Base-by-base conservation (phyloP, 2,113 vertebrate species). In the Amblyornis subalaris region DNA sequence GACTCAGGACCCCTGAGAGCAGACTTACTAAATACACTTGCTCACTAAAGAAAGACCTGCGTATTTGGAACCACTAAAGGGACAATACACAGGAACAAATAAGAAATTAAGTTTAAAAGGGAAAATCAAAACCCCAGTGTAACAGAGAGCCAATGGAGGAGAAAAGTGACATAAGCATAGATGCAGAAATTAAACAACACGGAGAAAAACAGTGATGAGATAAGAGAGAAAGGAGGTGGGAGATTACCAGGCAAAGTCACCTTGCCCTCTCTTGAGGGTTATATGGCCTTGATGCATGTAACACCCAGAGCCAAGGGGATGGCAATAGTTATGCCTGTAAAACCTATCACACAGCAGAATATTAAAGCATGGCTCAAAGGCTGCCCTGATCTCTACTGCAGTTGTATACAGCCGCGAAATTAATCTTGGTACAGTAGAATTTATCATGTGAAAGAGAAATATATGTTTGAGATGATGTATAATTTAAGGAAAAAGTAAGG, bases 391-490 rank as follows among this genome's bases (percentile, higher is more conserved):
- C 85, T 50, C 72, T 47, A 12, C n/a, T 31, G 84, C 92, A 86
- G 91, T 89, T 95, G 95, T 95, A 89, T 22, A 89, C 64, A 88
- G 93, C 92, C 40, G 72, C 96, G 91, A 85, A 97, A 97, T 97
- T 96, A 96, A 97, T 97, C 94, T 95, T 58, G 81, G 95, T 86
- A 93, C 81, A 95, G 97, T 94, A 96, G 94, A 96, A 97, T 98
- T 97, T 94, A 96, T 97, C 96, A 97, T 77, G 95, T 97, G 97
- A 96, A 97, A 97, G 96, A 90, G 88, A 76, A 94, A 97, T 95
- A 97, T 72, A 90, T 95, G 97, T 98, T 96, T 96, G 95, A 95
- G 82, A 96, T 96, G 92, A 97, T 97, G 96, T 95, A 97, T 97
- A 97, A 97, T 97, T 98, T 96, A 95, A 95, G 36, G 22, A 86